Conservation (phyloP, 2,113 vertebrate species). For the Gnathonemus echidnorhynchus region DNA sequence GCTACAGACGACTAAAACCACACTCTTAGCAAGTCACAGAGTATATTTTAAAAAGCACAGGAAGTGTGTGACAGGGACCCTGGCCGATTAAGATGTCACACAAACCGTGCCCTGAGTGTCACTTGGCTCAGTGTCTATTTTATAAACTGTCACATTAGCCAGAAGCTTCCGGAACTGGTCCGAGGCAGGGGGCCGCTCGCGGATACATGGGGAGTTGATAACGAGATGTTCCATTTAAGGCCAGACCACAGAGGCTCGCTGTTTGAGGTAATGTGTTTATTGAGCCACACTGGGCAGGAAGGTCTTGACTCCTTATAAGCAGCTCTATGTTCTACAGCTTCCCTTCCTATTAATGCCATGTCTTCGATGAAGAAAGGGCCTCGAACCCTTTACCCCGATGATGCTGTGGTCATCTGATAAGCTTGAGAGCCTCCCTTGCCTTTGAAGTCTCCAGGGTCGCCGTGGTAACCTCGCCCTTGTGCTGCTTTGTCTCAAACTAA, state of each 20-base stretch:
- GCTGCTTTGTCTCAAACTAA: neutral
- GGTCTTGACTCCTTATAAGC: neutral
- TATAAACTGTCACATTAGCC: neutral
- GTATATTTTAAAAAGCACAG: neutral
- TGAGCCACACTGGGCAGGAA: neutral
- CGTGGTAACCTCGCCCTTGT: neutral
- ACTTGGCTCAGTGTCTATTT: neutral
- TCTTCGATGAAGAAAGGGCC: neutral
- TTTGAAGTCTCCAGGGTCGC: neutral
- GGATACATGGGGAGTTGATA: neutral
- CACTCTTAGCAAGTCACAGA: neutral
- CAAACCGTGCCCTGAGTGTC: neutral
- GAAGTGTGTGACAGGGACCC: neutral
- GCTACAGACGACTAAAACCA: neutral
- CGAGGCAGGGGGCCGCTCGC: neutral
- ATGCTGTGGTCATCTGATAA: neutral
- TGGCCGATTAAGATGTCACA: neutral
- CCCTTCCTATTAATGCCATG: constrained; percentile 3
- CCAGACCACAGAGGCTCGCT: neutral
- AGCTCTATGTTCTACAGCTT: neutral
- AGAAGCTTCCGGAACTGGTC: neutral
- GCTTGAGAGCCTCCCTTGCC: neutral
- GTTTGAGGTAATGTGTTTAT: neutral
- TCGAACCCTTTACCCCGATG: neutral
- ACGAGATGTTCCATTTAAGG: neutral